Base-by-base conservation (phyloP, 2,113 vertebrate species). In the Rynchops niger region DNA sequence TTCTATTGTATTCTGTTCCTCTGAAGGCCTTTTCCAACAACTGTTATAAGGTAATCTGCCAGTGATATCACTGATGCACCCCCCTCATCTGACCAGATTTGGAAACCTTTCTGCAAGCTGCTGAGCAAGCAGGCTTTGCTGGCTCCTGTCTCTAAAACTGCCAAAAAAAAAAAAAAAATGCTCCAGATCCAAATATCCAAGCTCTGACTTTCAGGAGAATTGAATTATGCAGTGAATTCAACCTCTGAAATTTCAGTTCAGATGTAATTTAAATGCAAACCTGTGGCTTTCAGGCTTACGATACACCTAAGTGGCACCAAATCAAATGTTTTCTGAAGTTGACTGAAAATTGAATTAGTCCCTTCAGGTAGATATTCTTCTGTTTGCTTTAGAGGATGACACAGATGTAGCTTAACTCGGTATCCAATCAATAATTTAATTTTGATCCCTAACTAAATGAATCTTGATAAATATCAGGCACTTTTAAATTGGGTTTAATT, bases 351-450 rank as follows among this genome's bases (percentile, higher is more conserved):
- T 76, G 49, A 49, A 85, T 53, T 65, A 81, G 50, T 45, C 47
- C 69, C 47, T 86, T 95, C 69, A 92, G 78, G 70, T 82, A 79
- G 26, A 43, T 53, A 17, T 72, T 89, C 69, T 61, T 79, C 58
- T 84, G 40, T 94, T 88, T 89, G 49, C 29, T 80, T 91, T 86
- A 85, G 62, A 91, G 29, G 15, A 73, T 94, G 62, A 89, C 70
- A 93, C 26, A 91, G 62, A 80, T 1, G 0, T 47, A 93, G 22
- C 55, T 92, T 92, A 74, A 94, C 67, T 88, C 71, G 53, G 70
- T 66, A 93, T 67, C 84, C 85, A 82, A 97, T 93, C 93, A 96
- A 95, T 93, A 90, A 93, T 90, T 93, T 90, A 59, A 77, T 96
- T 97, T 94, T 94, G 74, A 95, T 95, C 38, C 34, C 74, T 77